Conservation (phyloP, 1,140 invertebrate genomes). For the Cherax quadricarinatus region DNA sequence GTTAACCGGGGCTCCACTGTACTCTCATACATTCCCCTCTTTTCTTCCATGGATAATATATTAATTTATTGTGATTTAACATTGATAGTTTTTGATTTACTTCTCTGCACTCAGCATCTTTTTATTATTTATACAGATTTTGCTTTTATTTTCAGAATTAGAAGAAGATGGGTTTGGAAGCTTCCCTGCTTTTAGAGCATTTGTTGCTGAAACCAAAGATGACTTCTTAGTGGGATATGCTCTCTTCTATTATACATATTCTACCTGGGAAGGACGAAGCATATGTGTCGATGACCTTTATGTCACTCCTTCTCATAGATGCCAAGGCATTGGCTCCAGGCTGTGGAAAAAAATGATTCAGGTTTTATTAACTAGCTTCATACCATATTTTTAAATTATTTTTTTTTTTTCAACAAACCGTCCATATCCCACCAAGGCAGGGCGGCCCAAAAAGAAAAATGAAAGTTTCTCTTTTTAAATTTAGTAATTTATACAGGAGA, state of each 20-base stretch:
- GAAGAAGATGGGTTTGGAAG: not conserved
- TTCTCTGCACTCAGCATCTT: too few relatives aligned
- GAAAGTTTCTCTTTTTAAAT: too few relatives aligned
- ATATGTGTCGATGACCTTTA: slow-evolving; percentile 20
- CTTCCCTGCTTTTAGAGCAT: not conserved
- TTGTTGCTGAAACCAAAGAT: not conserved
- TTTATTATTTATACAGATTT: not conserved
- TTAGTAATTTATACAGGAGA: too few relatives aligned
- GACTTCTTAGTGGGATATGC: slow-evolving; percentile 9
- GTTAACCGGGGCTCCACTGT: too few relatives aligned
- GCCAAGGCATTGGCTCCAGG: slow-evolving; percentile 1
- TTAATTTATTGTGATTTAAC: too few relatives aligned
- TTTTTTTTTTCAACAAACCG: too few relatives aligned
- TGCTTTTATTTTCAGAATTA: not conserved
- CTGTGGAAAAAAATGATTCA: slow-evolving; percentile 12
- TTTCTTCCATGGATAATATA: too few relatives aligned
- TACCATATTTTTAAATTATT: too few relatives aligned
- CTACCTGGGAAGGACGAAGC: slow-evolving; percentile 19
- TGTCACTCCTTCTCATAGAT: not conserved
- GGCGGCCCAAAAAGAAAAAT: too few relatives aligned
- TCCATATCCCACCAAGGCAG: too few relatives aligned
- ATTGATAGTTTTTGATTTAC: too few relatives aligned
- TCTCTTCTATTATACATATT: slow-evolving; percentile 30
- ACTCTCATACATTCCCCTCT: too few relatives aligned
- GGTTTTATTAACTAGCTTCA: not conserved